Percentiles rank a stretch among this genome's conserved stretches.
These are phyloP conservation scores for Paramuricea clavata DNA, from an alignment of 92 coral and sea anemone genomes.

Conservation along the genomic window DNA sequence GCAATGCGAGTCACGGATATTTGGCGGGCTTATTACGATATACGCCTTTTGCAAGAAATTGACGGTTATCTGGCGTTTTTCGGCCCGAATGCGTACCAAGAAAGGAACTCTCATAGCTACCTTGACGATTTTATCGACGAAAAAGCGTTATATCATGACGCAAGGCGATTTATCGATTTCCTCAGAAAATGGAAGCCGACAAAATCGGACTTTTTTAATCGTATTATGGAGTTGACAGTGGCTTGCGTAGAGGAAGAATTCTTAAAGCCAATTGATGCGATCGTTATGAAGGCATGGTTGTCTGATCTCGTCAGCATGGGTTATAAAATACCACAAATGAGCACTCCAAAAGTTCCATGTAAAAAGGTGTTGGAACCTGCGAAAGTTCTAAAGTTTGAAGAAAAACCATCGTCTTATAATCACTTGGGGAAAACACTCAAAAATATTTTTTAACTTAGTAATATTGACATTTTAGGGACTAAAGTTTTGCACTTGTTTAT, in stretches of 20 bases:
- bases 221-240: slow-evolving; percentile 77
- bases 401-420: slow-evolving; percentile 82
- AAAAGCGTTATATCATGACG: slow-evolving; percentile 81
- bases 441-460: background rate
- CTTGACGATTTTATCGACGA: slow-evolving; percentile 89
- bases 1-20: slow-evolving; percentile 94
- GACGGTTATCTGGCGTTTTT: slow-evolving; percentile 89
- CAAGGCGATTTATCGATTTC: slow-evolving; percentile 82
- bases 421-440: slow-evolving; percentile 68
- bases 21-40: slow-evolving; percentile 99
- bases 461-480: background rate
- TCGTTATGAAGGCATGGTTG: slow-evolving; percentile 91
- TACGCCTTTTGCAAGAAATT: slow-evolving; percentile 90
- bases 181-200: slow-evolving; percentile 79
- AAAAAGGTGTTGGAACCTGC: slow-evolving; percentile 46
- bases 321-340: slow-evolving; percentile 74
- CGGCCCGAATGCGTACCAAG: slow-evolving; percentile 92
- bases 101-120: slow-evolving; percentile 89
- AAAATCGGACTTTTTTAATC: slow-evolving; percentile 80
- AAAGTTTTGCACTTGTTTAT: too few relatives aligned
- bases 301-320: slow-evolving; percentile 85
- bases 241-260: slow-evolving; percentile 79
- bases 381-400: slow-evolving; percentile 57
- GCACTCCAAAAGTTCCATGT: slow-evolving; percentile 63
- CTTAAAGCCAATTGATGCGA: slow-evolving; percentile 82